A percentile compares a stretch with the other conserved stretches of the same genome.
Conservation (phyloP, 2,113 vertebrate genomes). For the Dromiciops gliroides region DNA sequence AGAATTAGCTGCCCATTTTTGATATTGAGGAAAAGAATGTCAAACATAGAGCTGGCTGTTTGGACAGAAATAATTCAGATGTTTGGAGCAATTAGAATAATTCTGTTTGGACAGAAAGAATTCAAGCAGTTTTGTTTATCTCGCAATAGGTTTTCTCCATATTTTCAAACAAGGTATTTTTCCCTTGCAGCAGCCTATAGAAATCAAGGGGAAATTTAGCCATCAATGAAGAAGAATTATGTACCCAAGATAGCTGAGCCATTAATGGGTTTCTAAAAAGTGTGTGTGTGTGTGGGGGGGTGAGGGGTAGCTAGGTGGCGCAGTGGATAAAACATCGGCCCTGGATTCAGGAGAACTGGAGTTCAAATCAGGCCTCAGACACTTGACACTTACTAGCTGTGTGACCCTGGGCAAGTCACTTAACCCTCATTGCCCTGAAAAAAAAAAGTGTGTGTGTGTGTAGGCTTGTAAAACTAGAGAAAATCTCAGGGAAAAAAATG, state of each 20-base stretch:
- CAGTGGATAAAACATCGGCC: no score
- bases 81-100: not conserved
- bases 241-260: not conserved
- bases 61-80: not conserved
- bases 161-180: slow-evolving; percentile 41
- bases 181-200: not conserved
- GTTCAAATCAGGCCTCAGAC: no score
- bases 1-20: not conserved
- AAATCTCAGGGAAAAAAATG: not conserved
- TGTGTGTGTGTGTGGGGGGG: no score
- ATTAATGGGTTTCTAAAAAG: not conserved
- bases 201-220: not conserved
- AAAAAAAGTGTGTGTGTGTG: no score
- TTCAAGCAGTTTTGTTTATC: slow-evolving; percentile 25
- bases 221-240: not conserved
- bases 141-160: slow-evolving; percentile 26
- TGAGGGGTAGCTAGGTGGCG: no score
- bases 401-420: no score
- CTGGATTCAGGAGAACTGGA: no score
- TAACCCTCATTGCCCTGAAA: no score
- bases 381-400: no score
- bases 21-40: not conserved
- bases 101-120: slow-evolving; percentile 3
- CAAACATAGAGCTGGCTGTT: not conserved
- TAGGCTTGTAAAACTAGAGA: not conserved